Evolutionary conservation across 2,113 vertebrate species (phyloP).

Genomic region (Hippocampus abdominalis): DNA sequence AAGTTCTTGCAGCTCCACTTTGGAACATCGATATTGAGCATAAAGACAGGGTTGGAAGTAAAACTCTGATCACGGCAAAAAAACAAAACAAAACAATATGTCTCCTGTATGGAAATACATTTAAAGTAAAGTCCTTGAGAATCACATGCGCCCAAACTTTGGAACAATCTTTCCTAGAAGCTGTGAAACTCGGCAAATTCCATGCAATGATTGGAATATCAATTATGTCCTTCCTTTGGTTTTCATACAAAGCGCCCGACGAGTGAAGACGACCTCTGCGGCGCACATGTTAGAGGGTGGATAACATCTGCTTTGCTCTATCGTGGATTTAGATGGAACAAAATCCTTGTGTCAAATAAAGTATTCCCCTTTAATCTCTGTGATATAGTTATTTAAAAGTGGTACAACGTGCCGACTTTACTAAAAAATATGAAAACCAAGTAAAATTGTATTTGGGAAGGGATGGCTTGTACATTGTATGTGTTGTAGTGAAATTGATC

Average conservation of each 20-base stretch:
- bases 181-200: slow-evolving; percentile 54
- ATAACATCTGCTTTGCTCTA: slow-evolving; percentile 19
- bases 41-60: background rate
- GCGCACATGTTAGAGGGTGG: slow-evolving; percentile 7
- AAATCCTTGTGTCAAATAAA: background rate
- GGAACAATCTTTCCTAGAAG: slow-evolving; percentile 53
- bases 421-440: background rate
- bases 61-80: background rate
- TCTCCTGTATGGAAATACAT: background rate
- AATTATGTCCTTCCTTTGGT: slow-evolving; percentile 57
- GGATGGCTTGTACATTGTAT: too few relatives aligned
- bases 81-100: background rate
- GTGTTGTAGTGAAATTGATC: too few relatives aligned
- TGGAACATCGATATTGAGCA: background rate
- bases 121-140: slow-evolving; percentile 42
- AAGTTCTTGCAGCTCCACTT: background rate
- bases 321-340: slow-evolving; percentile 6
- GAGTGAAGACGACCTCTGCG: slow-evolving; percentile 31
- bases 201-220: slow-evolving; percentile 57
- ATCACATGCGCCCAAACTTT: slow-evolving; percentile 18
- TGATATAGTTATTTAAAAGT: background rate
- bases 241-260: slow-evolving; percentile 26
- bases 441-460: too few relatives aligned
- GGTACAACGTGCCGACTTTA: background rate
- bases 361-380: background rate